Conservation (phyloP, 2,888 invertebrate genomes). For the Hypsopygia costalis region DNA sequence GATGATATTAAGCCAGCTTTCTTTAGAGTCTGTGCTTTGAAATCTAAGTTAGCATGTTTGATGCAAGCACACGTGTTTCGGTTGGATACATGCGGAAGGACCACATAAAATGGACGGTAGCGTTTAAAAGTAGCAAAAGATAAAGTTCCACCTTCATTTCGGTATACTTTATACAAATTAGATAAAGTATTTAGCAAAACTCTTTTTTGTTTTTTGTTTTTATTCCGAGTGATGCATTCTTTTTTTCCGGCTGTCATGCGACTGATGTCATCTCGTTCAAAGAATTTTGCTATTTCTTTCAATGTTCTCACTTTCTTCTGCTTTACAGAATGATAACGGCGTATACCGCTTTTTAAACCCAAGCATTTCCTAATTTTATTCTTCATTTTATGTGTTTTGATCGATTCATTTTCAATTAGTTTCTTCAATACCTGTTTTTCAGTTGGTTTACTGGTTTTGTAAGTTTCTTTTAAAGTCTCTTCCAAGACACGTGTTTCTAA, state of each 20-base stretch:
- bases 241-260: slow-evolving; percentile 5
- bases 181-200: background rate
- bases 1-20: background rate
- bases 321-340: slow-evolving; percentile 4
- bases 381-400: slow-evolving; percentile 9
- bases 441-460: too few relatives aligned
- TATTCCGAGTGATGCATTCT: background rate
- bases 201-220: background rate
- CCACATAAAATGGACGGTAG: background rate
- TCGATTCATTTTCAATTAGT: slow-evolving; percentile 4
- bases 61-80: background rate
- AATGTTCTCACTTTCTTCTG: background rate
- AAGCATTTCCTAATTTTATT: slow-evolving; percentile 4
- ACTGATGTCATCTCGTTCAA: slow-evolving; percentile 7
- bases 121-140: background rate
- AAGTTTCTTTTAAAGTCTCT: too few relatives aligned
- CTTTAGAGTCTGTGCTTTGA: background rate
- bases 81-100: background rate
- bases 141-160: background rate
- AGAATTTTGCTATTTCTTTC: background rate
- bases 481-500: too few relatives aligned
- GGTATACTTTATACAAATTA: background rate
- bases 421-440: slow-evolving; percentile 2
- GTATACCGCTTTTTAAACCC: slow-evolving; percentile 8
- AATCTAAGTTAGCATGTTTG: background rate